Conservation (phyloP, 2,888 invertebrate species). For the Scaptomyza reducta region DNA sequence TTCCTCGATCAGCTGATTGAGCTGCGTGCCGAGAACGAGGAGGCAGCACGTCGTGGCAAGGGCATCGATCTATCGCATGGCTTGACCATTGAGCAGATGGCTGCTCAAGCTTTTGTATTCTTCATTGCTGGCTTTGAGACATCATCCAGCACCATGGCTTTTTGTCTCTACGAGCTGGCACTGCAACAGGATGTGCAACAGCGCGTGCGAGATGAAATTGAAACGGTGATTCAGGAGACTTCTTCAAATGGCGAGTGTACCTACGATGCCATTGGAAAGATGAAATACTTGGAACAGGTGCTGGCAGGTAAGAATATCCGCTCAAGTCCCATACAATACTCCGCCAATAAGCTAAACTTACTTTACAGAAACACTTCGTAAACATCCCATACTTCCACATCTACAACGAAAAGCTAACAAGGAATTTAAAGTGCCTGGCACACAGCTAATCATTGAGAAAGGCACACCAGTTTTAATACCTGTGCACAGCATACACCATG, state of each 20-base stretch:
- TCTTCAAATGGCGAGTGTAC: conserved; percentile 68
- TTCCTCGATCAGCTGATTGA: conserved; percentile 85
- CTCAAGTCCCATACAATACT: not conserved
- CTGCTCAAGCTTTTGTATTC: conserved; percentile 86
- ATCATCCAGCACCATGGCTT: conserved; percentile 84
- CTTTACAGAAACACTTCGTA: conserved; percentile 86
- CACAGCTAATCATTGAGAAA: conserved; percentile 84
- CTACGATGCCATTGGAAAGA: conserved; percentile 69
- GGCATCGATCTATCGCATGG: conserved; percentile 66
- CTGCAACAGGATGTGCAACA: conserved; percentile 74
- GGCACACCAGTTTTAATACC: conserved; percentile 60
- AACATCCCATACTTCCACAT: conserved; percentile 85
- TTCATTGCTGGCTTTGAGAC: conserved; percentile 86
- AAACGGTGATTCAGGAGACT: conserved; percentile 40
- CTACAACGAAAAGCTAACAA: conserved; percentile 85
- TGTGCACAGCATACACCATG: conserved; percentile 86
- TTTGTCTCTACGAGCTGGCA: conserved; percentile 82
- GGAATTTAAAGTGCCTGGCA: conserved; percentile 85
- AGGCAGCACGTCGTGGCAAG: conserved; percentile 31
- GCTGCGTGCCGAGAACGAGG: conserved; percentile 59
- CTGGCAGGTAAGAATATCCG: conserved; percentile 67
- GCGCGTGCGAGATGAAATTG: conserved; percentile 71
- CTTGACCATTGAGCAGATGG: conserved; percentile 84
- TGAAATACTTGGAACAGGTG: conserved; percentile 79
- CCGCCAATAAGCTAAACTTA: not conserved